Conservation (phyloP, 2,797 vertebrate genomes). For the Betta splendens region DNA sequence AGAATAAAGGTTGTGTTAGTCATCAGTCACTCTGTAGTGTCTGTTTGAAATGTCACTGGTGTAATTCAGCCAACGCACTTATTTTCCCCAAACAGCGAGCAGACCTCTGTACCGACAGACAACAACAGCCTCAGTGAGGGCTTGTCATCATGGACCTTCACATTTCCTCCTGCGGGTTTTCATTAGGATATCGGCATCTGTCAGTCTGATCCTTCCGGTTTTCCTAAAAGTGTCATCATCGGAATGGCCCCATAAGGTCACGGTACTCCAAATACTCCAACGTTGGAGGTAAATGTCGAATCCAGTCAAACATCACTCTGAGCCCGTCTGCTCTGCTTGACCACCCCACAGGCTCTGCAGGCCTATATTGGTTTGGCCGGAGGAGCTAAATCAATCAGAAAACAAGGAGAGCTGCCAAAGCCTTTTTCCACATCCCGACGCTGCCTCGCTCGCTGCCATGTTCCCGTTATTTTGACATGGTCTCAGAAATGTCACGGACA, state of each 20-base stretch:
- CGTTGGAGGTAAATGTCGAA: conserved; percentile 59
- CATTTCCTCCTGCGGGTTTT: conserved; percentile 15
- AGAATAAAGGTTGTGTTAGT: conserved; percentile 15
- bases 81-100: conserved; percentile 18
- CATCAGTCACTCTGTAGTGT: conserved; percentile 29
- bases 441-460: conserved; percentile 46
- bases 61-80: conserved; percentile 15
- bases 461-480: conserved; percentile 61
- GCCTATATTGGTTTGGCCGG: conserved; percentile 70
- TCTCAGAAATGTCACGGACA: conserved; percentile 64
- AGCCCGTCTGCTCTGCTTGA: conserved; percentile 48
- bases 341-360: conserved; percentile 63
- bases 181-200: conserved; percentile 38
- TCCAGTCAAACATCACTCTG: conserved; percentile 63
- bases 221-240: conserved; percentile 31
- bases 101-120: conserved; percentile 7
- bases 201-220: conserved; percentile 43
- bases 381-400: conserved; percentile 73
- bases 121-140: conserved; percentile 1
- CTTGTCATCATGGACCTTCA: conserved; percentile 15
- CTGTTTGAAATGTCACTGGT: conserved; percentile 37
- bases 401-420: conserved; percentile 62
- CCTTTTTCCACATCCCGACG: conserved; percentile 65
- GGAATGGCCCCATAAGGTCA: conserved; percentile 57
- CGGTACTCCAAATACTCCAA: conserved; percentile 38